Conservation (phyloP, 2,888 invertebrate genomes). For the Xanthia togata region DNA sequence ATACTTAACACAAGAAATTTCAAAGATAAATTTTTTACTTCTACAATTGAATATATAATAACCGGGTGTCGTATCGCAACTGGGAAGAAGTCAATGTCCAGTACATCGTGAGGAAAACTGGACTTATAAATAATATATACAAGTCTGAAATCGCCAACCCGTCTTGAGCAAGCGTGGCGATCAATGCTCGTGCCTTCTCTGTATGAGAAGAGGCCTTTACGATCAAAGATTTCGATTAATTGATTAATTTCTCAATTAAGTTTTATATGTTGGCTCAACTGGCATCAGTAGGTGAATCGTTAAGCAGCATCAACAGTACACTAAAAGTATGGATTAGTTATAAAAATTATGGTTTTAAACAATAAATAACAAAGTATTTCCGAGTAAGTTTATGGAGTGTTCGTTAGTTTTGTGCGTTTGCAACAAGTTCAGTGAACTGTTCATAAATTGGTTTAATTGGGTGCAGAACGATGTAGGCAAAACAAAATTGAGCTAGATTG, state of each 20-base stretch:
- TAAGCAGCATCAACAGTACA: neutral
- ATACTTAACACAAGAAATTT: neutral
- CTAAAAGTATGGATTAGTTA: neutral
- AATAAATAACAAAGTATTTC: neutral
- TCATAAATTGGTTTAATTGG: slow-evolving; percentile 18
- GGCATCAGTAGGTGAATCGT: neutral
- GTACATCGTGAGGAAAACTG: neutral
- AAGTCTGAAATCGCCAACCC: neutral
- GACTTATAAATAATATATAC: neutral
- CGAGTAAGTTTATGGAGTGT: neutral
- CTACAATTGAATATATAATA: neutral
- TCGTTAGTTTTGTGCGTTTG: slow-evolving; percentile 5
- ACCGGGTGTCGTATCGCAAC: neutral
- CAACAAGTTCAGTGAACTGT: slow-evolving; percentile 9
- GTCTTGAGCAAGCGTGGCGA: neutral
- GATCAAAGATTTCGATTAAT: neutral
- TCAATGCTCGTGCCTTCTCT: neutral
- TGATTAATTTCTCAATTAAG: neutral
- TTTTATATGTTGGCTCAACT: neutral
- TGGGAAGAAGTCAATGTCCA: neutral
- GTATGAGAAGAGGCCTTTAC: neutral
- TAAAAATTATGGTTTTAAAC: neutral
- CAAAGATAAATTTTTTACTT: neutral
- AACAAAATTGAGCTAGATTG: neutral
- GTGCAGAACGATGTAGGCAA: neutral